Evolutionary conservation across 2,888 invertebrate genomes (phyloP).

Genomic region (Leistus spinibarbis): DNA sequence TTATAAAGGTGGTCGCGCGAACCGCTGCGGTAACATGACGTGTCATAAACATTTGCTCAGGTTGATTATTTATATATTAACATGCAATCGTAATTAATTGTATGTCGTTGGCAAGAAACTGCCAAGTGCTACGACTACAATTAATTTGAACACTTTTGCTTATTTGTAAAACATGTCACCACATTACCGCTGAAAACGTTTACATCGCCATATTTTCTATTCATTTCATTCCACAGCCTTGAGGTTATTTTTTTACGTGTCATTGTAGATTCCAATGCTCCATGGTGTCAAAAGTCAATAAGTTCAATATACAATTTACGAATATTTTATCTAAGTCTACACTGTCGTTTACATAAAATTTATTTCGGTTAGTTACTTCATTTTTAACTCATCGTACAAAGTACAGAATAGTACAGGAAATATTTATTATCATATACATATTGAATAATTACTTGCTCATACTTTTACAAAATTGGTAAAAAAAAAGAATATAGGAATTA

Average conservation of each 20-base stretch:
- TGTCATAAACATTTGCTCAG: constrained; percentile 30
- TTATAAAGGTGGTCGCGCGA: background rate
- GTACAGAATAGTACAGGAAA: too few species aligned
- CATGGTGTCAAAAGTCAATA: background rate
- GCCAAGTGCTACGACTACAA: constrained; percentile 3
- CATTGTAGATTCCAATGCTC: background rate
- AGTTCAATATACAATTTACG: background rate
- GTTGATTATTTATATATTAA: constrained; percentile 44
- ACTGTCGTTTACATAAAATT: too few species aligned
- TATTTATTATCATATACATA: too few species aligned
- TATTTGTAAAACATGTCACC: background rate
- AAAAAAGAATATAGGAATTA: too few species aligned
- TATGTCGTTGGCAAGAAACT: constrained; percentile 39
- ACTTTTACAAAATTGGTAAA: too few species aligned
- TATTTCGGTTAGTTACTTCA: too few species aligned
- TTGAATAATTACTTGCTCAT: too few species aligned
- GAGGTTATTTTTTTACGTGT: background rate
- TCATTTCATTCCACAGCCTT: background rate
- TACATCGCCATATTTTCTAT: background rate
- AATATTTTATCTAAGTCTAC: background rate
- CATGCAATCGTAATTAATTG: constrained; percentile 44
- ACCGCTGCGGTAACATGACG: constrained; percentile 36
- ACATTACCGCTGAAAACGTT: background rate
- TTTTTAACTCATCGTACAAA: too few species aligned
- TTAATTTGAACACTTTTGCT: background rate